Evolutionary conservation across 2,888 invertebrate genomes (phyloP), one percentile per base, ranked within the genome.

Genomic region (Stenodera caucasica): DNA sequence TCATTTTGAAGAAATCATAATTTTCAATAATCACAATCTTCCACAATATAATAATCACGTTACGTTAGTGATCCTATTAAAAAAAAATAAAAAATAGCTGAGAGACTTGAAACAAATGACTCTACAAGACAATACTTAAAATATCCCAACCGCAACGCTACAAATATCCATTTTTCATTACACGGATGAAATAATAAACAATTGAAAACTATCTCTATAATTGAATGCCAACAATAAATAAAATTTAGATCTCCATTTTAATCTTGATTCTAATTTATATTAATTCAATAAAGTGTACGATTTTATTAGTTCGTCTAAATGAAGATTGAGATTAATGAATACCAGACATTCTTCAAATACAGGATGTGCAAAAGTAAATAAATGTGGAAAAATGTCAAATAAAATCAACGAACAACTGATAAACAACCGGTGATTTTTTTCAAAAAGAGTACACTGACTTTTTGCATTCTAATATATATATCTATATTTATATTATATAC

Each of bases 401-500:
- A 51, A 15, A 5, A 45, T 21, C 15, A 45, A 21, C 21, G 18
- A 7, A 21, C 18, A 21, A 55, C 45, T 64, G 59, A 60, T 63
- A 60, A 57, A 63, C 55, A 65, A 53, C 45, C 59, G 58, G 56
- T 62, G 55, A 54, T 15, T 33, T 40, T 29, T 49, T 23, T 33
- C 50, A 15, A 53, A 60, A 67, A 67, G 64, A 64, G 68, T 67
- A 66, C 69, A 69, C 61, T 69, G 69, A 71, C 71, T 70, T 71
- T 71, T 71, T 71, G 71, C 70, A 70, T 61, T 63, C 15, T 45
- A 45, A 45, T 45, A 45, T 45, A n/a, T n/a, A n/a, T n/a, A n/a
- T n/a, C n/a, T n/a, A n/a, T n/a, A n/a, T n/a, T n/a, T n/a, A n/a
- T n/a, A n/a, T n/a, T n/a, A n/a, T n/a, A n/a, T n/a, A n/a, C n/a